Evolutionary conservation across 2,888 invertebrate species (phyloP).

Genomic region (Dorcus hopei): DNA sequence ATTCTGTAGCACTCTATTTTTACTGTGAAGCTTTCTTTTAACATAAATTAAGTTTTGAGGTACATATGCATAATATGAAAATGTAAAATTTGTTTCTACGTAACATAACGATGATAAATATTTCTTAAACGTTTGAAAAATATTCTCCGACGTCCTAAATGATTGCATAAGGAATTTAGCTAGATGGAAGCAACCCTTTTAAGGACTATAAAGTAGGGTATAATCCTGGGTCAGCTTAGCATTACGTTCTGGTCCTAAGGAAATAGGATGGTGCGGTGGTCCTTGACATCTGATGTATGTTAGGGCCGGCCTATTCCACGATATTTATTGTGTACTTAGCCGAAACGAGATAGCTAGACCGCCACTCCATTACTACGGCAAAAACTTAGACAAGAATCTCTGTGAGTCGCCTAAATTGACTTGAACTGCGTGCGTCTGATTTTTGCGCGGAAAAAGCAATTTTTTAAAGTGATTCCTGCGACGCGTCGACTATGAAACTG

Average conservation of each 20-base stretch:
- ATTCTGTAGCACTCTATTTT: too few relatives aligned
- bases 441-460: too few relatives aligned
- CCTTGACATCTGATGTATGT: slow-evolving; percentile 45
- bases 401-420: slow-evolving; percentile 3
- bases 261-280: slow-evolving; percentile 44
- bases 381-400: slow-evolving; percentile 11
- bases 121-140: too few relatives aligned
- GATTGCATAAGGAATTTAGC: slow-evolving; percentile 17
- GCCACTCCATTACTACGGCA: slow-evolving; percentile 17
- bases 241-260: slow-evolving; percentile 43
- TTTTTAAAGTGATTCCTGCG: too few relatives aligned
- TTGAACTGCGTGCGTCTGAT: background rate
- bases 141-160: slow-evolving; percentile 11
- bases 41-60: too few relatives aligned
- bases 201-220: slow-evolving; percentile 18
- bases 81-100: too few relatives aligned
- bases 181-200: slow-evolving; percentile 16
- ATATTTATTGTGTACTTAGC: slow-evolving; percentile 51
- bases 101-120: too few relatives aligned
- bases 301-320: slow-evolving; percentile 45
- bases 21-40: too few relatives aligned
- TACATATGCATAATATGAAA: too few relatives aligned
- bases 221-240: slow-evolving; percentile 20
- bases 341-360: slow-evolving; percentile 42
- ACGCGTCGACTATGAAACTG: too few relatives aligned